Evolutionary conservation across 2,113 vertebrate species (phyloP), one percentile per base, ranked within the genome.

Genomic region (Zootoca vivipara): DNA sequence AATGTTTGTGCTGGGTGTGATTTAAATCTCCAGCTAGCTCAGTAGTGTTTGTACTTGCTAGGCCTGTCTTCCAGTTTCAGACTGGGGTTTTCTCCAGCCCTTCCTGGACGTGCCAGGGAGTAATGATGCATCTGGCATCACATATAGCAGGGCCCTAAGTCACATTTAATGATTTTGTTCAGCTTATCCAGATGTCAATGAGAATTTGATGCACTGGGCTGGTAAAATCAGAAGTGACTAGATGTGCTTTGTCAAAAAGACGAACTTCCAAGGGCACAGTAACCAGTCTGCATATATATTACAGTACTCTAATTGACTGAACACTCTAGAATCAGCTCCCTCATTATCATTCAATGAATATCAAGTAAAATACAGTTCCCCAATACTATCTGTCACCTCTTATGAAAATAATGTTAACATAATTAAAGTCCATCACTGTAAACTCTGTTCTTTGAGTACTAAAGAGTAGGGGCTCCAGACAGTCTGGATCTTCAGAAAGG

Each of bases 381-480:
- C 42, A 78, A 77, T 35, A 74, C 35, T 77, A 52, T 22, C 15
- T 87, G 78, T 73, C 74, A 30, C 33, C 6, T 38, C 73, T 52
- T 78, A 78, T 56, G 73, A 69, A 18, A 70, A 78, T 35, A 38
- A 33, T 52, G 52, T 74, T 20, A 88, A 75, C 22, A 46, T 58
- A 38, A 52, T 78, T 33, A 84, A 84, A 40, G 18, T 22, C 28
- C 79, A 75, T 82, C 33, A 82, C 82, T 75, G 28, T 87, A 81
- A 64, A 73, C 52, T 38, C 42, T 24, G 7, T 20, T 83, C 30
- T 83, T 52, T 78, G 64, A 84, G 42, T 78, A 38, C n/a, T 78
- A 83, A 84, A 78, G 74, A 78, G 15, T 16, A 56, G 42, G 74
- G 73, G 58, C 42, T 89, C 73, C 87, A 89, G 74, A 56, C 73